These are phyloP conservation scores for Sarcophaga subvicina DNA, from an alignment of 2,888 invertebrate genomes.

Conservation along the genomic window DNA sequence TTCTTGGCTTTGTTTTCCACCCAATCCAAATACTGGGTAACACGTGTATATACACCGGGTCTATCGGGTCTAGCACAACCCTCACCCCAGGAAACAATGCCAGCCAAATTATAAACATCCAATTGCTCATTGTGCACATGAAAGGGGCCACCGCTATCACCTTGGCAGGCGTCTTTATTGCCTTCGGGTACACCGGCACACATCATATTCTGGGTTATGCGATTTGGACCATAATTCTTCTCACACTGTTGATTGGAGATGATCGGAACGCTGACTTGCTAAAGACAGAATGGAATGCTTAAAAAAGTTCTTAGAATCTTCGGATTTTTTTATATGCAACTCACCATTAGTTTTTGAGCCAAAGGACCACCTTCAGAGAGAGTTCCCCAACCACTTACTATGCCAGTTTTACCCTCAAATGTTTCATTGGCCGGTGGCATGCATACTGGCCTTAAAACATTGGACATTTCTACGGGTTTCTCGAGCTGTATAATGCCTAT, in stretches of 20 bases:
- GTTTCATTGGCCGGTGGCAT: conserved; percentile 83
- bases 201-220: conserved; percentile 80
- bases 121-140: conserved; percentile 73
- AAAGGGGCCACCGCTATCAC: conserved; percentile 80
- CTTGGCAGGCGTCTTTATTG: conserved; percentile 80
- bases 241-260: conserved; percentile 84
- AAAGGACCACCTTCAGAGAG: conserved; percentile 87
- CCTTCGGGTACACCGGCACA: conserved; percentile 79
- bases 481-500: conserved; percentile 83
- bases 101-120: conserved; percentile 81
- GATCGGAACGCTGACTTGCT: conserved; percentile 89
- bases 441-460: conserved; percentile 89
- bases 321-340: background rate
- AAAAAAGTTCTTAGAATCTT: background rate
- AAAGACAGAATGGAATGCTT: conserved; percentile 69
- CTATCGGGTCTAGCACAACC: conserved; percentile 84
- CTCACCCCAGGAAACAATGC: conserved; percentile 86
- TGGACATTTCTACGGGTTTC: conserved; percentile 83
- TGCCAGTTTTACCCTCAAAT: conserved; percentile 81
- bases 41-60: conserved; percentile 92
- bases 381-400: conserved; percentile 92
- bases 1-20: conserved; percentile 86
- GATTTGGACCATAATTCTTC: conserved; percentile 75
- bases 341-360: conserved; percentile 84
- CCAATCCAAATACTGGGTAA: conserved; percentile 89